A percentile compares a stretch with the other conserved stretches of the same genome.
These are phyloP conservation scores for Alloscopus bannaensis DNA, from an alignment of 2,888 invertebrate genomes.

Conservation along the genomic window DNA sequence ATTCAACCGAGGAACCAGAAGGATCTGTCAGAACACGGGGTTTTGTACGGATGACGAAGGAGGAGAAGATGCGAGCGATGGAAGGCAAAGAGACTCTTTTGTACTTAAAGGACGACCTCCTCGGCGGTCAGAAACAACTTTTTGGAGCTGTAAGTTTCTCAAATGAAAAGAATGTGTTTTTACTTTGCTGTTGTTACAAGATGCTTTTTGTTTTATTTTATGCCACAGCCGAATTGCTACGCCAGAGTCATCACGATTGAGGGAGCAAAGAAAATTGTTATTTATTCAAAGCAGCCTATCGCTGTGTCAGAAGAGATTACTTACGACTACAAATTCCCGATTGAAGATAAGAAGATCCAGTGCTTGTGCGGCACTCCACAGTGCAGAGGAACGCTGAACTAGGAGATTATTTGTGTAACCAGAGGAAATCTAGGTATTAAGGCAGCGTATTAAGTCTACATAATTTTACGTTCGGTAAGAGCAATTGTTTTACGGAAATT, in stretches of 20 bases:
- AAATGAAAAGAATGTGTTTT: slow-evolving; percentile 80
- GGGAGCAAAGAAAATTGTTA: slow-evolving; percentile 98
- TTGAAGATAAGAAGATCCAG: slow-evolving; percentile 98
- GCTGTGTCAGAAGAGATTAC: slow-evolving; percentile 99
- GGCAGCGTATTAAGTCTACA: too few species aligned
- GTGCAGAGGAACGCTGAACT: slow-evolving; percentile 97
- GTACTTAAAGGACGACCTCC: too few species aligned
- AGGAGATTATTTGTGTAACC: slow-evolving; percentile 75
- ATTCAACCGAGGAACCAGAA: not conserved
- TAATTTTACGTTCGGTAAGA: too few species aligned
- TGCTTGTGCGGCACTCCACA: slow-evolving; percentile 97
- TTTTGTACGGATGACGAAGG: slow-evolving; percentile 89
- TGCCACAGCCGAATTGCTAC: slow-evolving; percentile 96
- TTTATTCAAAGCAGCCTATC: slow-evolving; percentile 98
- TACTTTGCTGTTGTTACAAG: too few species aligned
- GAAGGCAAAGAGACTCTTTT: slow-evolving; percentile 56
- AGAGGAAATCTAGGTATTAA: too few species aligned
- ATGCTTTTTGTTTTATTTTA: too few species aligned
- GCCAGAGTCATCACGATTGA: slow-evolving; percentile 99
- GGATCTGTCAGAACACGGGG: slow-evolving; percentile 97
- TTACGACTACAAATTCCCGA: slow-evolving; percentile 99
- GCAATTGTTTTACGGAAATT: too few species aligned
- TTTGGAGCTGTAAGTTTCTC: slow-evolving; percentile 92
- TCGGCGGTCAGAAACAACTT: slow-evolving; percentile 11
- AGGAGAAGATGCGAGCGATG: slow-evolving; percentile 81